Evolutionary conservation across 30 jellyfish, hydroid and myxozoan genomes (phyloP).

Genomic region (Hydractinia symbiolongicarpus): DNA sequence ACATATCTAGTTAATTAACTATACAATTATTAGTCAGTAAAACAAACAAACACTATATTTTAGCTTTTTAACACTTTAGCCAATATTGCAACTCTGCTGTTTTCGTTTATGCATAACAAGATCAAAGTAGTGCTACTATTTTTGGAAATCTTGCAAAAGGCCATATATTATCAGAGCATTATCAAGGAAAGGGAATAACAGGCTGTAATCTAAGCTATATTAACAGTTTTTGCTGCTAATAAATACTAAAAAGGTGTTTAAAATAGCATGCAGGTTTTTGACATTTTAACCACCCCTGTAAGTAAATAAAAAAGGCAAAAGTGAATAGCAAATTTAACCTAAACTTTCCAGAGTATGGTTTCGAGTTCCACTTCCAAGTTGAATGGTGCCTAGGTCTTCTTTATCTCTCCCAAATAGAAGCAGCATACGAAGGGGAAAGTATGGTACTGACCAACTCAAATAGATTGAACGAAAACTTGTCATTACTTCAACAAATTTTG

Average conservation of each 20-base stretch:
- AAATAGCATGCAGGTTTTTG: no score
- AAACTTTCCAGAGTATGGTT: conserved; percentile 24
- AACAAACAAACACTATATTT: background rate
- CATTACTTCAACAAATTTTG: conserved; percentile 23
- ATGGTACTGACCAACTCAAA: conserved; percentile 29
- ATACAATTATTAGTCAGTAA: background rate
- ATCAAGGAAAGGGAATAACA: no score
- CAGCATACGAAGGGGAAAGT: conserved; percentile 23
- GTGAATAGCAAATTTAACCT: background rate
- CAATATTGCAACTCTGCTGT: no score
- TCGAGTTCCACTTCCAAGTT: conserved; percentile 24
- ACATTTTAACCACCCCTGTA: no score
- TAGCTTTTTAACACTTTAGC: background rate
- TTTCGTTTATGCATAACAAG: no score
- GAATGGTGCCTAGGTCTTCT: conserved; percentile 19
- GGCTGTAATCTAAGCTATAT: no score
- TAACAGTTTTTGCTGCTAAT: no score
- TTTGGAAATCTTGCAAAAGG: no score
- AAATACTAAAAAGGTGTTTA: no score
- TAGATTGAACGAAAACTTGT: conserved; percentile 25
- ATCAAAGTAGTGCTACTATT: no score
- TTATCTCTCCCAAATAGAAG: conserved; percentile 22
- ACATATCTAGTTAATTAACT: background rate
- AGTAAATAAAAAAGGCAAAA: no score
- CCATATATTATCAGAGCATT: no score